These are phyloP conservation scores for Stegana nigrithorax DNA, from an alignment of 2,888 invertebrate species.

Conservation along the genomic window DNA sequence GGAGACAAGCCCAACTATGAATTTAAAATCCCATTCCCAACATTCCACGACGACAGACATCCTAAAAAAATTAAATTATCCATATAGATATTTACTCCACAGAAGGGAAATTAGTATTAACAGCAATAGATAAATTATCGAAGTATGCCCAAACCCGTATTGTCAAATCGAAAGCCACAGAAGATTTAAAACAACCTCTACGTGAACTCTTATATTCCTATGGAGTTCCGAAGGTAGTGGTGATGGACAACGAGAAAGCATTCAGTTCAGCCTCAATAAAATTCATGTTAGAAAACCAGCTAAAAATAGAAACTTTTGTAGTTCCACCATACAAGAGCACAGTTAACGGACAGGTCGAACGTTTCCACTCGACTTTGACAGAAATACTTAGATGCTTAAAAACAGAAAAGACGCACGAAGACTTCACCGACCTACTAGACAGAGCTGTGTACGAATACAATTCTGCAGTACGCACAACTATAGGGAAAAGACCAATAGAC, in stretches of 20 bases:
- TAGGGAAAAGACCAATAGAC: too few relatives aligned
- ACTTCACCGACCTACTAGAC: background rate
- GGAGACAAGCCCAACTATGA: background rate
- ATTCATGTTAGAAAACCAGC: constrained; percentile 27
- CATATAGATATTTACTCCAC: constrained; percentile 33
- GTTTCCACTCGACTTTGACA: constrained; percentile 29
- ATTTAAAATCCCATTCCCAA: constrained; percentile 20
- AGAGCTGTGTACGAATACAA: background rate
- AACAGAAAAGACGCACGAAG: background rate
- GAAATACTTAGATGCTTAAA: constrained; percentile 30
- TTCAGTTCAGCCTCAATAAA: constrained; percentile 25
- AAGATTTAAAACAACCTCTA: background rate
- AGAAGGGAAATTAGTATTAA: constrained; percentile 17
- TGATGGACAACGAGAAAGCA: constrained; percentile 28
- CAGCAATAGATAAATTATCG: constrained; percentile 31
- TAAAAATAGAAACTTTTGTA: constrained; percentile 18
- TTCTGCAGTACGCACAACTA: background rate
- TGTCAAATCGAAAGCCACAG: background rate
- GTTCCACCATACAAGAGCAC: constrained; percentile 27
- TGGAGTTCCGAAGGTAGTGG: constrained; percentile 24
- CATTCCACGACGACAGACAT: constrained; percentile 27
- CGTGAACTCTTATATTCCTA: constrained; percentile 23
- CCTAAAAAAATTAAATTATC: constrained; percentile 30
- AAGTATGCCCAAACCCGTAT: constrained; percentile 24
- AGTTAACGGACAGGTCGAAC: constrained; percentile 26